Evolutionary conservation across 2,888 invertebrate genomes (phyloP), one percentile per base, ranked within the genome.

Genomic region (Aricia artaxerxes): DNA sequence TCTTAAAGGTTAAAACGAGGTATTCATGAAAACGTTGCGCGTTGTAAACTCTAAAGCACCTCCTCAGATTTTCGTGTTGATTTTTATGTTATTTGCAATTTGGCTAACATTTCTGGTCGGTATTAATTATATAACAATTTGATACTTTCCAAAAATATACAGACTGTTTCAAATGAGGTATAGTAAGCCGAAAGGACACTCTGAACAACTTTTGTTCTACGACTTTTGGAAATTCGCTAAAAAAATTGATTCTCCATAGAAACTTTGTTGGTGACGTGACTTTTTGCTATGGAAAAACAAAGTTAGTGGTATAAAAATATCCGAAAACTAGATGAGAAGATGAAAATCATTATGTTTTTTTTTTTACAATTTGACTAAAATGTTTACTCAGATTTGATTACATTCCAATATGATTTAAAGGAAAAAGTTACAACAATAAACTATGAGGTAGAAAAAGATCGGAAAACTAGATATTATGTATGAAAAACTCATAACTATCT

Each of bases 21-120:
- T 69, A 69, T 69, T 69, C 35, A 69, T 35, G 69, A 69, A 69
- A 69, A 69, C 35, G 13, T n/a, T n/a, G n/a, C n/a, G n/a, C n/a
- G n/a, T 35, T 24, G 9, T 31, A 31, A 64, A 64, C 64, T 31
- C 64, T 11, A 31, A 31, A 31, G 31, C 31, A 64, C 64, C 64
- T 64, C 64, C 11, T 1, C 31, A 64, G 31, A 64, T 64, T 64
- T 31, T 64, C 31, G 64, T 64, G 9, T 64, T 31, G 35, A 69
- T 31, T 69, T 69, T 69, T 69, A n/a, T n/a, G 35, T 69, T 24
- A 64, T 64, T 64, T 31, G n/a, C 64, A 31, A 31, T 31, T 64
- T 64, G 24, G 64, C 24, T 64, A n/a, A 24, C 64, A 24, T 64
- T 64, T 24, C 2, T 31, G 31, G 31, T 64, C 16, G 60, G 64